Conservation (phyloP, 2,797 vertebrate genomes). For the Rousettus madagascariensis region DNA sequence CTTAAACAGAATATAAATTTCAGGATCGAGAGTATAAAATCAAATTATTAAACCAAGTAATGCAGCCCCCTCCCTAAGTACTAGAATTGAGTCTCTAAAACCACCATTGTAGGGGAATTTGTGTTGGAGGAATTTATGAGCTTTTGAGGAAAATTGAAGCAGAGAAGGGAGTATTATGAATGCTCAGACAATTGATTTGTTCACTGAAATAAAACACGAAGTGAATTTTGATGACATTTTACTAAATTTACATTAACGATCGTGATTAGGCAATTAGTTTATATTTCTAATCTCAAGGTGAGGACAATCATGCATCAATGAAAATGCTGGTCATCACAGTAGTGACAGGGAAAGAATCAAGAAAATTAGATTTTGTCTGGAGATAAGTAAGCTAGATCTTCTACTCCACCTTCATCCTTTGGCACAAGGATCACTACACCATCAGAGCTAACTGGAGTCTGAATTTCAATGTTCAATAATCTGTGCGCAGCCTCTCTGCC, state of each 20-base stretch:
- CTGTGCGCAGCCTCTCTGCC: neutral
- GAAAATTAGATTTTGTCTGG: neutral
- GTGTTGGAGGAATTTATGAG: neutral
- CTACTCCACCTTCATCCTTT: neutral
- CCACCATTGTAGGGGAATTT: neutral
- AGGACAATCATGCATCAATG: neutral
- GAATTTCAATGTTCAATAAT: neutral
- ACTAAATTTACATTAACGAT: neutral
- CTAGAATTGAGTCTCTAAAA: neutral
- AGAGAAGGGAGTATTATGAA: neutral
- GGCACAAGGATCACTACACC: neutral
- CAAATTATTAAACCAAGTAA: neutral
- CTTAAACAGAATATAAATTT: slow-evolving; percentile 3
- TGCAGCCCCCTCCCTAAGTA: neutral
- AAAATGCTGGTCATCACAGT: neutral
- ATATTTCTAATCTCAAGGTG: neutral
- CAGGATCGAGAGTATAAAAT: neutral
- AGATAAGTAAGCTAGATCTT: neutral
- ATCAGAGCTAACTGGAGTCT: neutral
- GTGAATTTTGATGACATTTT: neutral
- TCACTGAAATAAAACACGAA: slow-evolving; percentile 48
- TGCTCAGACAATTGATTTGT: neutral
- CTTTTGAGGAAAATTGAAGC: neutral
- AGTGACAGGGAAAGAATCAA: neutral
- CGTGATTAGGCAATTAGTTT: neutral